Conservation (phyloP, 2,888 invertebrate species). For the Lithophane ornitopus region DNA sequence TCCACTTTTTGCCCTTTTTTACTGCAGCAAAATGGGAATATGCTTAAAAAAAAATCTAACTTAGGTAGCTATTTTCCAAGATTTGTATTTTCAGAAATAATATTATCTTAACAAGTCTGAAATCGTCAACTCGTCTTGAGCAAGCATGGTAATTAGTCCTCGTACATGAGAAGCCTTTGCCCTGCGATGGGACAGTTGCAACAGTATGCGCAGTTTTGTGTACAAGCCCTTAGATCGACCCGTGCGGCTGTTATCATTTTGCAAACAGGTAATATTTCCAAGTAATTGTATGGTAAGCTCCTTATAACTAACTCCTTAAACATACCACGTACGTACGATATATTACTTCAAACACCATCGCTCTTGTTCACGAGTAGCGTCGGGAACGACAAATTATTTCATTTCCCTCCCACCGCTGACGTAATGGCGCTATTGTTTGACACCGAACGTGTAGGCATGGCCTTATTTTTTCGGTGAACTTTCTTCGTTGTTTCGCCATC, state of each 20-base stretch:
- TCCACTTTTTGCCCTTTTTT: not conserved
- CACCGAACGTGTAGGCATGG: constrained; percentile 35
- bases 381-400: constrained; percentile 66
- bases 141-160: not conserved
- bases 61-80: constrained; percentile 1
- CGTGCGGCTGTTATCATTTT: not conserved
- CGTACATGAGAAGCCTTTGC: not conserved
- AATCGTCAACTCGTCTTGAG: not conserved
- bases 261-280: constrained; percentile 1
- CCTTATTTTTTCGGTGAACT: constrained; percentile 51
- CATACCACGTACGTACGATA: constrained; percentile 61
- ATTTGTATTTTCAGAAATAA: constrained; percentile 47
- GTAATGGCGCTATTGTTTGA: constrained; percentile 63
- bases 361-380: constrained; percentile 72
- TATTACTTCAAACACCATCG: constrained; percentile 69
- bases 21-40: not conserved
- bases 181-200: too few species aligned
- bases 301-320: not conserved
- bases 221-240: not conserved
- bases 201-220: too few species aligned
- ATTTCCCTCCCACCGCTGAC: constrained; percentile 51
- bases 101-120: not conserved
- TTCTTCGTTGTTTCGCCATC: constrained; percentile 40
- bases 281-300: not conserved
- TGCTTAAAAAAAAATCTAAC: constrained; percentile 20